Percentiles rank a stretch among this genome's conserved stretches.
phyloP scores from a whole-genome alignment of 2,113 vertebrate genomes.

The Gopherus evgoodei region DNA sequence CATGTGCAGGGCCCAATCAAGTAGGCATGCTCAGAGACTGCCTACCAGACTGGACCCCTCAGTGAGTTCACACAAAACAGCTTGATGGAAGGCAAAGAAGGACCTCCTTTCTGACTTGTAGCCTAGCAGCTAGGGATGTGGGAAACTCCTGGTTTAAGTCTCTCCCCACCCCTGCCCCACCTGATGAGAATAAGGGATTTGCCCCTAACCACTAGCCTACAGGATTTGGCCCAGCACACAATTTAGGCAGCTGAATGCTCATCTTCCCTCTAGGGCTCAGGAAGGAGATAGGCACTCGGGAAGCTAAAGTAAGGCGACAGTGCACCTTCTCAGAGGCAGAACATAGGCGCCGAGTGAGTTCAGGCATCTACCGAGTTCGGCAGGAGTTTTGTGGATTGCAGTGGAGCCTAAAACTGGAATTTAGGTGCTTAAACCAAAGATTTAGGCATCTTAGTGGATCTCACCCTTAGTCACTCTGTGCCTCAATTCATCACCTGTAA shows the following conservation, averaged over 20 bases:
- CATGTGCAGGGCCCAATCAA: not conserved
- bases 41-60: no score
- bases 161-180: not conserved
- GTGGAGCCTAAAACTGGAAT: no score
- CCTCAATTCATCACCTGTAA: no score
- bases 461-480: no score
- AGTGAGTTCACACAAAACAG: no score
- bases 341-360: not conserved
- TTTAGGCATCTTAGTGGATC: no score
- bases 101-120: no score
- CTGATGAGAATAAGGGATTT: not conserved
- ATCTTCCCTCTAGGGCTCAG: not conserved
- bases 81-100: no score
- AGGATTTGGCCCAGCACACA: not conserved
- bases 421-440: no score
- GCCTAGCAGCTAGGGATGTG: not conserved
- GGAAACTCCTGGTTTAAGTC: not conserved
- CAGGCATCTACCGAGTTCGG: no score
- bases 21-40: not conserved
- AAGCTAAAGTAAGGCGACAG: not conserved
- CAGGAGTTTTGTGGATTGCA: no score
- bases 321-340: not conserved
- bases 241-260: not conserved
- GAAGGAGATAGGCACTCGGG: no score
- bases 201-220: not conserved